phyloP scores from a whole-genome alignment of 2,113 vertebrate species.

The Mionectes macconnelli region DNA sequence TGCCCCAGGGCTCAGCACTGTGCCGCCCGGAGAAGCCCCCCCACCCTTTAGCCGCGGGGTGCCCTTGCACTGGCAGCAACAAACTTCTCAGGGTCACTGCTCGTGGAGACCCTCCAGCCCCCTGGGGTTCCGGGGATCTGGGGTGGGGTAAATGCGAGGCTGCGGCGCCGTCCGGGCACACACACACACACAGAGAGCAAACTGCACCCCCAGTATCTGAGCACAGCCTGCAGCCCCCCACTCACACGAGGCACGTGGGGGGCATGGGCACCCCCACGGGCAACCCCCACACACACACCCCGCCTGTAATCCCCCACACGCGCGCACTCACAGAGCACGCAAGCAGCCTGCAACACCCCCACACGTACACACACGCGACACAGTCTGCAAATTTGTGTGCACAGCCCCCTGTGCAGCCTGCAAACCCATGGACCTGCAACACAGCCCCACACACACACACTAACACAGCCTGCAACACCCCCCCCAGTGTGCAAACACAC shows the following conservation, averaged over 20 bases:
- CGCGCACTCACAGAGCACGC: not conserved
- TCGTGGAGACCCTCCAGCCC: not conserved
- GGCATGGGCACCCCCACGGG: not conserved
- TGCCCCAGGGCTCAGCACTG: not conserved
- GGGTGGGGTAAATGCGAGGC: not conserved
- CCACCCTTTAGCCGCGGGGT: not conserved
- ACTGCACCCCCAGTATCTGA: not conserved
- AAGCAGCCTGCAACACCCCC: constrained; percentile 41
- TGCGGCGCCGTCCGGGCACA: not conserved
- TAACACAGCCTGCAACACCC: not conserved
- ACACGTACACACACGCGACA: not conserved
- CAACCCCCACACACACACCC: not conserved
- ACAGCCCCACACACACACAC: not conserved
- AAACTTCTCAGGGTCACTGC: not conserved
- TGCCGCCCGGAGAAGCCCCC: not conserved
- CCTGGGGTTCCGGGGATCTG: not conserved
- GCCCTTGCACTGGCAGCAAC: not conserved
- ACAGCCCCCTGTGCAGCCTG: not conserved
- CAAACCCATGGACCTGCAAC: not conserved
- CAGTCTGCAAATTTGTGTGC: not conserved
- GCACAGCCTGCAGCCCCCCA: not conserved
- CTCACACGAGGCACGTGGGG: not conserved
- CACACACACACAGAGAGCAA: not conserved
- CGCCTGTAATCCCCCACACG: not conserved
- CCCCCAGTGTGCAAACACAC: not conserved